A percentile compares a stretch with the other conserved stretches of the same genome.
phyloP scores from a whole-genome alignment of 2,888 invertebrate species.

The Kryphioiulus occultus region DNA sequence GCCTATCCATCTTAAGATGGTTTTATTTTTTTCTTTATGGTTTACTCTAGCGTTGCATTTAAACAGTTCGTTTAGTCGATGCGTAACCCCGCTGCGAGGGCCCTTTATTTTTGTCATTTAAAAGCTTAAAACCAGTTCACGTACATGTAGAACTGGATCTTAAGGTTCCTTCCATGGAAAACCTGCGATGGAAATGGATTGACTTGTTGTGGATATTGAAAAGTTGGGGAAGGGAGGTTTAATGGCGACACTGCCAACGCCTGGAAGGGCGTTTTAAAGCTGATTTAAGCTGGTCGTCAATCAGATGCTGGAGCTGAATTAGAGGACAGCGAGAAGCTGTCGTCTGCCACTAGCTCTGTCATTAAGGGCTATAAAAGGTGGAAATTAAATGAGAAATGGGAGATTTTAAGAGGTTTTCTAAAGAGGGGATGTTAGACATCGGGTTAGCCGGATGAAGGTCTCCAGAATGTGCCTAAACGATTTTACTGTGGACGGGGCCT shows the following conservation, averaged over 20 bases:
- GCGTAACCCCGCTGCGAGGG: neutral
- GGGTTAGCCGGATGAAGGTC: neutral
- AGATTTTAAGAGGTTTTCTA: conserved; percentile 19
- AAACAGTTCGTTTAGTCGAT: conserved; percentile 25
- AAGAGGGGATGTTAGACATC: neutral
- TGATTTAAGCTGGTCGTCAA: conserved; percentile 35
- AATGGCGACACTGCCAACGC: neutral
- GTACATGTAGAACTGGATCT: neutral
- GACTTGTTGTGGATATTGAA: conserved; percentile 35
- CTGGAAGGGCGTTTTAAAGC: conserved; percentile 20
- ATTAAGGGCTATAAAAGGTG: conserved; percentile 31
- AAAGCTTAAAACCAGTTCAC: neutral
- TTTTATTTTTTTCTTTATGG: conserved; percentile 20
- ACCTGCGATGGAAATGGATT: neutral
- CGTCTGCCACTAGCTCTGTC: conserved; percentile 30
- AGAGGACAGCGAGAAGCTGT: conserved; percentile 20
- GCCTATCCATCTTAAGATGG: conserved; percentile 21
- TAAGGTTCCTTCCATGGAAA: neutral
- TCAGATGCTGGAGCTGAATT: neutral
- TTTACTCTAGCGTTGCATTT: conserved; percentile 25
- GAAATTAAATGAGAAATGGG: conserved; percentile 31
- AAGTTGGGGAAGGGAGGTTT: conserved; percentile 19
- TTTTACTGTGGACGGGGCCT: neutral
- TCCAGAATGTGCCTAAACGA: neutral
- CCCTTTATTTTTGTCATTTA: conserved; percentile 31